A percentile compares a stretch with the other conserved stretches of the same genome.
These are phyloP conservation scores for Willisornis vidua DNA, from an alignment of 2,113 vertebrate genomes.

Conservation along the genomic window DNA sequence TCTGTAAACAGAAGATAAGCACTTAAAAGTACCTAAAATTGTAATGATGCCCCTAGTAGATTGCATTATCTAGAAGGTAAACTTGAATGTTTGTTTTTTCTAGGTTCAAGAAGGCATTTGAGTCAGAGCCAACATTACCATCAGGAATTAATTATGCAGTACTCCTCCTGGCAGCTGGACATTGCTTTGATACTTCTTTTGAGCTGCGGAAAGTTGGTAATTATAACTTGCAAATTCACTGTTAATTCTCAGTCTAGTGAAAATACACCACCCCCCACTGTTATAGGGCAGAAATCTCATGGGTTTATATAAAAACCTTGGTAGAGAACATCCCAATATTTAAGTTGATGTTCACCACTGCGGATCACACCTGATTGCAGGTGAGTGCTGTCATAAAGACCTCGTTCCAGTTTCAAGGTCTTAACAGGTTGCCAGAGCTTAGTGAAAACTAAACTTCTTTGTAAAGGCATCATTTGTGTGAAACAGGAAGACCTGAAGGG, in stretches of 20 bases:
- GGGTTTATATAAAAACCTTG: neutral
- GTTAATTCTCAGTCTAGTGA: conserved; percentile 10
- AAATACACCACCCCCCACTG: neutral
- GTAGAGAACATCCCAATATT: neutral
- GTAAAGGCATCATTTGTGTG: neutral
- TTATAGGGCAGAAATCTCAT: neutral
- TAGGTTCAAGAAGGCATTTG: conserved; percentile 97
- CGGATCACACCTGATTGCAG: neutral
- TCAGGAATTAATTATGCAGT: conserved; percentile 99
- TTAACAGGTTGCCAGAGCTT: neutral
- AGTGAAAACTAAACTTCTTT: neutral
- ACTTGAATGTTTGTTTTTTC: conserved; percentile 57
- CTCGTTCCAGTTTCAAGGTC: neutral
- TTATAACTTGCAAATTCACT: conserved; percentile 65
- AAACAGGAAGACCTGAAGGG: neutral
- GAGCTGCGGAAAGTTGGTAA: conserved; percentile 99
- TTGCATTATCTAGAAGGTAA: conserved; percentile 66
- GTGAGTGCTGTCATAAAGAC: neutral
- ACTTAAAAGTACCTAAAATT: conserved; percentile 33
- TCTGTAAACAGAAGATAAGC: conserved; percentile 70
- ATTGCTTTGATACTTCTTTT: conserved; percentile 96
- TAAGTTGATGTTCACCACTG: neutral
- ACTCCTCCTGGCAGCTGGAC: conserved; percentile 92
- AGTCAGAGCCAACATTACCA: conserved; percentile 95
- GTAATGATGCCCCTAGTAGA: neutral